Base-by-base conservation (phyloP, 2,797 vertebrate genomes). In the Peromyscus nudipes region DNA sequence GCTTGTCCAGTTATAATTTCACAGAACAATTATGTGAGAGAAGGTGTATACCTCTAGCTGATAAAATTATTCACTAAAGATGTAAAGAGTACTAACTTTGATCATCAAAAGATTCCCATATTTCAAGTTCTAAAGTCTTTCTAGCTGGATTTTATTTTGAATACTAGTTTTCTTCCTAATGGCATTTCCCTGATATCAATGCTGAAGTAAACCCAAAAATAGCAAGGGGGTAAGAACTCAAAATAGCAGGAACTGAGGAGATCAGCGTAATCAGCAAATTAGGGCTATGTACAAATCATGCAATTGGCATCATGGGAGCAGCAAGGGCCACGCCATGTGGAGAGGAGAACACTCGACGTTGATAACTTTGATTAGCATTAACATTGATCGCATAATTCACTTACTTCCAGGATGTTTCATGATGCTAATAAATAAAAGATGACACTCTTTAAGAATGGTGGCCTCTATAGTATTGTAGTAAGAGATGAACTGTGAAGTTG, bases 341-440 rank as follows among this genome's bases (percentile, higher is more conserved):
- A 98, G 96, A 98, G 96, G 97, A 98, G 97, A 98, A 98, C 98
- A 98, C 98, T 98, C 96, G 82, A 97, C 94, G 92, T 96, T 97
- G 98, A 96, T 97, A 97, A 98, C 96, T 98, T 98, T 98, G 97
- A 98, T 97, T 98, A 98, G 92, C 95, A 90, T 96, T 98, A 93
- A 97, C 97, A 95, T 94, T 89, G 97, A 97, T 97, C 95, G 67
- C 96, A 97, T 98, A 98, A 98, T 98, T 97, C 96, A 89, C 91
- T 97, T 98, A 89, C 87, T 93, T 98, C 97, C 98, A 97, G 96
- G 97, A 98, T 97, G 98, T 91, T 94, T 96, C 96, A 75, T 91
- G 92, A 97, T 97, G 87, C 96, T 95, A 93, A 96, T 97, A 96
- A 98, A 89, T 96, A 98, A 98, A 98, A 98, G 96, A 98, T 98